Conservation (phyloP, 2,888 invertebrate species). For the Anoncus sp. region DNA sequence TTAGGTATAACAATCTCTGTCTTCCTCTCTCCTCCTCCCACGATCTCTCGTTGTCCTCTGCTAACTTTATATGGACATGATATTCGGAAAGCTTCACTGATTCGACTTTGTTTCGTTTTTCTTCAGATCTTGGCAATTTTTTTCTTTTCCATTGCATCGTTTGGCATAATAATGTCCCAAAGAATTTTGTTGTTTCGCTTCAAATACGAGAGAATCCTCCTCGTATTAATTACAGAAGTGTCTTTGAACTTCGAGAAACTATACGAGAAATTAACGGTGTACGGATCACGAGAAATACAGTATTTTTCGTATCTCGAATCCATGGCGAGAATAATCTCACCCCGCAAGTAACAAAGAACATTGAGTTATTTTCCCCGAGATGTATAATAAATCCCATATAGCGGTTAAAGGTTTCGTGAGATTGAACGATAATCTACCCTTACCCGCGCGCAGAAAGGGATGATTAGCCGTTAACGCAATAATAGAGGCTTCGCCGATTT, state of each 20-base stretch:
- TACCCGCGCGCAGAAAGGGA: slow-evolving; percentile 62
- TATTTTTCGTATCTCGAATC: not conserved
- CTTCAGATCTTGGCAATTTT: not conserved
- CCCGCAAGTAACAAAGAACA: not conserved
- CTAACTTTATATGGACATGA: slow-evolving; percentile 11
- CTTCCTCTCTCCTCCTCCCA: slow-evolving; percentile 3
- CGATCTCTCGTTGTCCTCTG: slow-evolving; percentile 2
- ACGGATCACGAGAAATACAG: not conserved
- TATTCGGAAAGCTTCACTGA: slow-evolving; percentile 9
- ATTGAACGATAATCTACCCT: slow-evolving; percentile 55
- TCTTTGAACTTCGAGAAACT: not conserved
- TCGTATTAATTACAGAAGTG: not conserved
- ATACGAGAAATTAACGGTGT: not conserved
- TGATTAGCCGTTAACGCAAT: slow-evolving; percentile 77
- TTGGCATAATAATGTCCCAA: not conserved
- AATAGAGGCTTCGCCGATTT: slow-evolving; percentile 69
- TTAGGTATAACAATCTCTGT: slow-evolving; percentile 80
- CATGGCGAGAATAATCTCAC: slow-evolving; percentile 39
- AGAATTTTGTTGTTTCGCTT: not conserved
- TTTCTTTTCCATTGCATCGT: not conserved
- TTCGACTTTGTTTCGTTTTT: slow-evolving; percentile 14
- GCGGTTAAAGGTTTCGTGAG: slow-evolving; percentile 55
- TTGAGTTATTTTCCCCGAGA: slow-evolving; percentile 22
- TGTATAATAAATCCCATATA: slow-evolving; percentile 55
- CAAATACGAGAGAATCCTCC: not conserved